Base-by-base conservation (phyloP, 2,888 invertebrate genomes). In the Caenorhabditis auriculariae region DNA sequence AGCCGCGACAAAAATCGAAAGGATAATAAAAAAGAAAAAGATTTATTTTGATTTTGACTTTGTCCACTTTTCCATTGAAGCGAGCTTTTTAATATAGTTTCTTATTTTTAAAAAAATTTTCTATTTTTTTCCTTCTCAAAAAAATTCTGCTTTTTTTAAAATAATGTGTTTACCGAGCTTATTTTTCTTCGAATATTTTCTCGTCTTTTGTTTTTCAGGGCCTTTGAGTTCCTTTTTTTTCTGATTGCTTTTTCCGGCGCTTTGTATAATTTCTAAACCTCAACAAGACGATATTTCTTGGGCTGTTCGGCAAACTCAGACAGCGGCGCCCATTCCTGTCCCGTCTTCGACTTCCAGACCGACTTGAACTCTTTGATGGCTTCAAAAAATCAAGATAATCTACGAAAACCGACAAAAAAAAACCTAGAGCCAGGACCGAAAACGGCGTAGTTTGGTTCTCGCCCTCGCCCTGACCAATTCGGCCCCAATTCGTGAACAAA, bases 401-500 rank as follows among this genome's bases (percentile, higher is more conserved):
- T 19, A 45, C 17, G n/a, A 21, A 43, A 26, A n/a, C n/a, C n/a
- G n/a, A n/a, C n/a, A 43, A 51, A 47, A 15, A 26, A n/a, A 32
- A 19, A 48, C 47, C 64, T 1, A 55, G 44, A 24, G 66, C 63
- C 9, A 66, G 37, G 17, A 51, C 41, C 15, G 41, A 56, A 56
- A 68, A 70, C 7, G 70, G 70, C n/a, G 70, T 70, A 12, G 55
- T 60, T 27, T 69, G 70, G 38, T 48, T 62, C 42, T 75, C 73
- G 35, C 76, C 76, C 15, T 41, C 21, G 4, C 58, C 61, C 5
- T 82, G 82, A 15, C 86, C 86, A 29, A 86, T 84, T 38, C 85
- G 75, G 5, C 86, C 86, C 85, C 86, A 86, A 28, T 85, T 82
- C 15, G 85, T 86, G 77, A 86, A 85, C 54, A 86, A 66, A 38